Percentiles rank a stretch among this genome's conserved stretches.
Conservation (phyloP, 2,888 invertebrate genomes). For the Andrena camellia region DNA sequence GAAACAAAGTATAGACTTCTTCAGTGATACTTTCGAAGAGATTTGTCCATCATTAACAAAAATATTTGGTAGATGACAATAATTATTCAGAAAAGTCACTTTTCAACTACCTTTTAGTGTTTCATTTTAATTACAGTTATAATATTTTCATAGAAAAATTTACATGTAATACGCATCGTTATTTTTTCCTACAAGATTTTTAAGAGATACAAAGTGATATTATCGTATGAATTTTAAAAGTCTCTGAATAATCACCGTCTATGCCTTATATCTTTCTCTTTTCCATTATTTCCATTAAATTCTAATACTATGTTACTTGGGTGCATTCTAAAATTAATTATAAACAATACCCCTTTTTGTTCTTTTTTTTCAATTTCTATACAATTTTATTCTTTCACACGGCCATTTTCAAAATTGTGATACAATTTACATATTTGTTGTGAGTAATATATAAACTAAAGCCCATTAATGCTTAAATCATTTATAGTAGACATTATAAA, state of each 20-base stretch:
- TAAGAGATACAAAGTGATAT: too few species aligned
- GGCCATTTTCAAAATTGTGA: background rate
- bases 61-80: too few species aligned
- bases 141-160: too few species aligned
- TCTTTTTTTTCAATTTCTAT: background rate
- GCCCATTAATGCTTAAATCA: background rate
- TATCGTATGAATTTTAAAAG: too few species aligned
- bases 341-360: background rate
- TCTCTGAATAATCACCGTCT: too few species aligned
- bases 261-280: background rate
- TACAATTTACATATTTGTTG: conserved; percentile 1
- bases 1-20: too few species aligned
- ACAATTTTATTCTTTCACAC: background rate
- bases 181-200: background rate
- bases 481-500: background rate
- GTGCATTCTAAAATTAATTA: background rate
- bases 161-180: background rate
- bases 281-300: too few species aligned
- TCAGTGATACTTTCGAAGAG: too few species aligned
- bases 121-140: too few species aligned
- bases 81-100: too few species aligned
- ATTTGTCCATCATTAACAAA: too few species aligned
- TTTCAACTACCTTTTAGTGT: background rate
- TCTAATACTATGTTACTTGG: too few species aligned
- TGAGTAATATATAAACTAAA: background rate